Evolutionary conservation across 1,140 invertebrate species (phyloP), one percentile per base, ranked within the genome.

Genomic region (Brevipalpus yothersi): DNA sequence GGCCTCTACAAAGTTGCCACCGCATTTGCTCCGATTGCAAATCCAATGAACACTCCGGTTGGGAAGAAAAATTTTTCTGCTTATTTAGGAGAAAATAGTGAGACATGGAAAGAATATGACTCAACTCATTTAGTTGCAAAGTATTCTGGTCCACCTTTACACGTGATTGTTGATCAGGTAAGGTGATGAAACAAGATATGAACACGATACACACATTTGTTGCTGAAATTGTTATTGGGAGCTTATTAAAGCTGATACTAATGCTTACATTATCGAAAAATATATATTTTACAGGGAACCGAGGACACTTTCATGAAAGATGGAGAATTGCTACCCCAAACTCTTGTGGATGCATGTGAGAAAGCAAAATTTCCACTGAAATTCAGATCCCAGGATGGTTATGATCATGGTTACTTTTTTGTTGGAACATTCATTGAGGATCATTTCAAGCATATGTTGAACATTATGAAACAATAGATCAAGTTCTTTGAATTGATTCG

Each of bases 331-430:
- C 69, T 85, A 41, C 88, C 91, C 0, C 82, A 94, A 61, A 88
- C 87, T 66, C 77, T 98, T 47, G 72, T 86, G 23, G 75, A 77
- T 39, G 80, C 80, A 11, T 83, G 80, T 66, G 75, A 79, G 61
- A 77, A 81, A 62, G 77, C 76, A 45, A 78, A 80, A 58, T 73
- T 90, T 1, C 78, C 81, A 40, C 73, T 86, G 0, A 78, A 82
- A 57, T 75, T 86, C 15, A 80, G 87, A 65, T 77, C 82, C 68
- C 80, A 87, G 17, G 82, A 88, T 68, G 86, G 81, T 15, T 98
- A 96, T 71, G 91, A 97, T 72, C 94, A 98, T 70, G 84, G 86
- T 56, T 99, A 96, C 67, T 97, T 80, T 68, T 97, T 93, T 68
- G 86, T 98, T 64, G 75, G 86, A 4, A 82, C 87, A 0, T 98